These are phyloP conservation scores for Mimas tiliae DNA, from an alignment of 2,888 invertebrate species.

Conservation along the genomic window DNA sequence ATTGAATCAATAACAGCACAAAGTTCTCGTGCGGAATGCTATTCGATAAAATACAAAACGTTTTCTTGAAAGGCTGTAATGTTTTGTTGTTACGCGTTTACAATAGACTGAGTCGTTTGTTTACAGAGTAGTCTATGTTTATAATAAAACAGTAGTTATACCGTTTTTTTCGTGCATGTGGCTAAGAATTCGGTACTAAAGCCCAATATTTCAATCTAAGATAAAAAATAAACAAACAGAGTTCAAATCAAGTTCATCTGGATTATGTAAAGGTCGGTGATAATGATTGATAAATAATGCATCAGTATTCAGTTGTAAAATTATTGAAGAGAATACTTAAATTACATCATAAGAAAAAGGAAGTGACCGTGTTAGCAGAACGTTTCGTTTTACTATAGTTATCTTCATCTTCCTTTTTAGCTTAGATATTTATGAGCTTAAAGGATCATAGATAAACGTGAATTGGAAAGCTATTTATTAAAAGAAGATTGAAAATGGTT, in stretches of 20 bases:
- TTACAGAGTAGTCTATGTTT: conserved; percentile 15
- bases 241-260: conserved; percentile 11
- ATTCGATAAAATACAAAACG: not conserved
- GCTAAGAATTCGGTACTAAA: conserved; percentile 14
- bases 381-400: not conserved
- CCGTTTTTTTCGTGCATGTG: conserved; percentile 8
- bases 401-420: not conserved
- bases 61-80: not conserved
- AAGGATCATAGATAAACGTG: not conserved
- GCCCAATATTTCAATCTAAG: conserved; percentile 10
- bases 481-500: conserved; percentile 21
- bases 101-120: conserved; percentile 1
- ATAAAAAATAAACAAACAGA: conserved; percentile 8
- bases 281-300: not conserved
- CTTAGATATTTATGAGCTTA: not conserved
- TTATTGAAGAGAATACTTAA: too few relatives aligned
- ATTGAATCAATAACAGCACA: conserved; percentile 13
- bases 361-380: not conserved
- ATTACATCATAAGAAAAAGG: too few relatives aligned
- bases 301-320: not conserved
- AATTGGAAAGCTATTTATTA: not conserved
- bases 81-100: conserved; percentile 1
- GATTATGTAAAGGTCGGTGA: conserved; percentile 2
- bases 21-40: conserved; percentile 1
- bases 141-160: conserved; percentile 13